Conservation (phyloP, 2,797 vertebrate species). For the Psittacula echo region DNA sequence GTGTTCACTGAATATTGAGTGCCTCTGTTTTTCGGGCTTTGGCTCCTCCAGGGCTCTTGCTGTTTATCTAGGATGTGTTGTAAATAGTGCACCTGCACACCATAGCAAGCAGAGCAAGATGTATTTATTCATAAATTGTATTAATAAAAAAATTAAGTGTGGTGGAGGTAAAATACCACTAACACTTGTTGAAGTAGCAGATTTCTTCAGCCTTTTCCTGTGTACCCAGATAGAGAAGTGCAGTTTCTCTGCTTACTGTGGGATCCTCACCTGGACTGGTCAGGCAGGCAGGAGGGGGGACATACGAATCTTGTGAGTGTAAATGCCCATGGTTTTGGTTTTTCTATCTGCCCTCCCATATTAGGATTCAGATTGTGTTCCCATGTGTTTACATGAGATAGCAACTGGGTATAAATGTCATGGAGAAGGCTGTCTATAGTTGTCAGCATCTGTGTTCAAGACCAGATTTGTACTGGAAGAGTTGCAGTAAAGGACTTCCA, state of each 20-base stretch:
- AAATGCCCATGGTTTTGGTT: not conserved
- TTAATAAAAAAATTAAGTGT: not conserved
- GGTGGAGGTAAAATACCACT: not conserved
- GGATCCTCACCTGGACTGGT: not conserved
- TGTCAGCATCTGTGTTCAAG: not conserved
- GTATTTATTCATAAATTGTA: not conserved
- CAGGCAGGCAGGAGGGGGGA: not conserved
- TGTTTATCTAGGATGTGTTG: not conserved
- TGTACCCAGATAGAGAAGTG: not conserved
- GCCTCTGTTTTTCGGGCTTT: accelerated
- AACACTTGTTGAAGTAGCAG: not conserved
- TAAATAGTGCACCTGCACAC: not conserved
- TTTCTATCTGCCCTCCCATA: not conserved
- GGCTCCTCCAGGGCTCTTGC: not conserved
- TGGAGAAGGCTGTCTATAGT: not conserved
- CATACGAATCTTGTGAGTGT: accelerated
- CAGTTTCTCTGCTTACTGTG: not conserved
- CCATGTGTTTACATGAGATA: not conserved
- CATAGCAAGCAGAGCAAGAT: not conserved
- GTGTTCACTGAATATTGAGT: not conserved
- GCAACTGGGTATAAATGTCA: not conserved
- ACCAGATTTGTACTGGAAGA: not conserved
- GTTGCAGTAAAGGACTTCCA: not conserved
- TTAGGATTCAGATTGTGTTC: not conserved
- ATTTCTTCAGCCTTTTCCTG: not conserved